These are phyloP conservation scores for Panagrolaimus sp. DNA, from an alignment of 1,140 invertebrate species.

Conservation along the genomic window DNA sequence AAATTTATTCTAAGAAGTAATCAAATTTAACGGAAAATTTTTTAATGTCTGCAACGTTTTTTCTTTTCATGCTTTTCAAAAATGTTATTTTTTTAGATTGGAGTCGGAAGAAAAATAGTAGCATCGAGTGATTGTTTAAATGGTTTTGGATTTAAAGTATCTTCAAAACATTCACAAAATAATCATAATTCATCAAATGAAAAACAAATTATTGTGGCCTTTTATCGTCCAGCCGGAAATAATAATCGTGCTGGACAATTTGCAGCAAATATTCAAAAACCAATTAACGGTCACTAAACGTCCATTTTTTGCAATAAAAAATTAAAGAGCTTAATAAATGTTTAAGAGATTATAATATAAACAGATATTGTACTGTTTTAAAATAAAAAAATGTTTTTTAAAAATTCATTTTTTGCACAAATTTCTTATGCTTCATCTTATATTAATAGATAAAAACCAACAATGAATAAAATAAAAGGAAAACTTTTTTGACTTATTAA, in stretches of 20 bases:
- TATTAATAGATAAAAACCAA: too few species aligned
- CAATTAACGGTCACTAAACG: not conserved
- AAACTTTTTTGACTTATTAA: not conserved
- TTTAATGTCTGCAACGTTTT: not conserved
- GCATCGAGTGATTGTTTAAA: not conserved
- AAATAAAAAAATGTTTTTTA: not conserved
- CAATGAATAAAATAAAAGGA: not conserved
- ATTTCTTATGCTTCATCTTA: constrained; percentile 7
- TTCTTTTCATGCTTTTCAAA: not conserved
- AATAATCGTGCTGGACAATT: constrained; percentile 54
- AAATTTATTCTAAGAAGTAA: not conserved
- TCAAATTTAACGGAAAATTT: constrained; percentile 8
- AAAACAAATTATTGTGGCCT: constrained; percentile 54
- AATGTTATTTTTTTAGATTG: constrained; percentile 5
- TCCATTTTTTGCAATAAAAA: not conserved
- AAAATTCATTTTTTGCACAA: constrained; percentile 1
- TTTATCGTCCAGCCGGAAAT: constrained; percentile 54
- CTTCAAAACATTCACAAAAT: not conserved
- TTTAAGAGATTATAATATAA: too few species aligned
- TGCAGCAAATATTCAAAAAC: constrained; percentile 40
- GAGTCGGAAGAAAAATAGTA: constrained; percentile 6
- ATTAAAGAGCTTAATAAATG: not conserved
- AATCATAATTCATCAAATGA: constrained; percentile 13
- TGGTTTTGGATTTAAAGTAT: not conserved
- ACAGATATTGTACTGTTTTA: too few species aligned